Evolutionary conservation across 2,888 invertebrate genomes (phyloP).

Genomic region (Nephrotoma guestfalica): DNA sequence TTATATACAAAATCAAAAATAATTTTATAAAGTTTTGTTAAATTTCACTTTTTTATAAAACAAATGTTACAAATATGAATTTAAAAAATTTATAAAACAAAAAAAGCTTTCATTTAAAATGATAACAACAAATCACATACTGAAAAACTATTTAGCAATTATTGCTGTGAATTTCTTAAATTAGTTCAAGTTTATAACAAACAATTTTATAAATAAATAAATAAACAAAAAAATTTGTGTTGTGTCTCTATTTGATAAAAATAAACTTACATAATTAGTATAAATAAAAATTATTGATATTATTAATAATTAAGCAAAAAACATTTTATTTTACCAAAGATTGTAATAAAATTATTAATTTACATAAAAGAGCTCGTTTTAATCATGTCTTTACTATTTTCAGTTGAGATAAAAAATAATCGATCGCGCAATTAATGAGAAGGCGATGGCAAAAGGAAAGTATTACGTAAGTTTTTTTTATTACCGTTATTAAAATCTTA

Average conservation of each 20-base stretch:
- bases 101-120: neutral
- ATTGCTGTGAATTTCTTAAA: neutral
- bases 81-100: neutral
- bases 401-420: no score
- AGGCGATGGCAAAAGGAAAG: no score
- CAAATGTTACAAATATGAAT: neutral
- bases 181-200: neutral
- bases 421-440: no score
- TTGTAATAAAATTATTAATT: neutral
- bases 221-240: neutral
- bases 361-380: neutral
- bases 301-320: neutral
- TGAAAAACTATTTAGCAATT: neutral
- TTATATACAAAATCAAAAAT: neutral
- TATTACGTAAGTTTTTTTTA: no score
- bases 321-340: neutral
- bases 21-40: neutral
- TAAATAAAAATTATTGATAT: neutral
- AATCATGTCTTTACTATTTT: no score
- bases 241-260: neutral
- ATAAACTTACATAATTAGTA: neutral
- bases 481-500: no score
- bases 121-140: neutral
- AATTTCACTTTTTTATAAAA: neutral
- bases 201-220: neutral